phyloP scores from a whole-genome alignment of 1,140 invertebrate genomes.

The Pogonomyrmex californicus region DNA sequence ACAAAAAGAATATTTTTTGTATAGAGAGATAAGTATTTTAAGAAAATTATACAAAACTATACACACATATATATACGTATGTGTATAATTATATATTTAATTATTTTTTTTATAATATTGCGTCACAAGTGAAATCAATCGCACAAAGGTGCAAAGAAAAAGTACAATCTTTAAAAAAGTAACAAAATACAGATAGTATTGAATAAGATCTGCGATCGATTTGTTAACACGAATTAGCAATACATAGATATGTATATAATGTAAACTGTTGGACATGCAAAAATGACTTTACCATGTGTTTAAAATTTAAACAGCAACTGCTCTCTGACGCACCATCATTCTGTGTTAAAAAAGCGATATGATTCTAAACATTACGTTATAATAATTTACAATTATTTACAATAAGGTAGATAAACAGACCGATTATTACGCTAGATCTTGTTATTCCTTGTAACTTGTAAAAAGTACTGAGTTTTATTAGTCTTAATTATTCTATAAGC shows the following conservation, averaged over 20 bases:
- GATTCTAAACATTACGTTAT: constrained; percentile 42
- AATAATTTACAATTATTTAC: constrained; percentile 60
- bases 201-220: constrained; percentile 42
- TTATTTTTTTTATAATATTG: not conserved
- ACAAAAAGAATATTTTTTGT: constrained; percentile 48
- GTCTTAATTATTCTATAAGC: constrained; percentile 83
- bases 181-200: constrained; percentile 4
- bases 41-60: constrained; percentile 44
- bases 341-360: constrained; percentile 78
- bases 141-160: constrained; percentile 42
- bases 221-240: constrained; percentile 10
- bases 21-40: constrained; percentile 56
- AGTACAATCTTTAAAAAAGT: constrained; percentile 51
- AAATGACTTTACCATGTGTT: constrained; percentile 65
- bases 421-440: constrained; percentile 84
- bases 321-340: constrained; percentile 79
- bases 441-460: constrained; percentile 87
- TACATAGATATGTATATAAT: constrained; percentile 53
- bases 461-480: constrained; percentile 87
- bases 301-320: constrained; percentile 68
- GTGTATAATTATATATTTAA: too few relatives aligned
- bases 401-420: constrained; percentile 64
- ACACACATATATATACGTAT: too few relatives aligned
- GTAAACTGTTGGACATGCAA: constrained; percentile 52
- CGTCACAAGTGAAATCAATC: constrained; percentile 10